Evolutionary conservation across 1,140 invertebrate genomes (phyloP), one percentile per base, ranked within the genome.

Genomic region (Trichonephila clavata): DNA sequence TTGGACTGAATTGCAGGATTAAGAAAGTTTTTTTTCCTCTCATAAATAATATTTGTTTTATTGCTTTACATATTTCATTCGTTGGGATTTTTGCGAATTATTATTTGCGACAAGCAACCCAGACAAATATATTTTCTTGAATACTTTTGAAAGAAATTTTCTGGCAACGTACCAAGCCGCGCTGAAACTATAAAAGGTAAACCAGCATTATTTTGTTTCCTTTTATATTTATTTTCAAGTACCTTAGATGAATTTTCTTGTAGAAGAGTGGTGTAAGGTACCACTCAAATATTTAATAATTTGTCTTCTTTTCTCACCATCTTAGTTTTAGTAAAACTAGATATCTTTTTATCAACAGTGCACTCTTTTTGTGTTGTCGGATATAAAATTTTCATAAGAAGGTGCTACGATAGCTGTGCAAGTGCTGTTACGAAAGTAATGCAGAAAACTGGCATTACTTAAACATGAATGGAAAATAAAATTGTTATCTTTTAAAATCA

Each of bases 21-120:
- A 77, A 5, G 27, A 16, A 32, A 77, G 14, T 77, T 77, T 77
- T 77, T 77, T 77, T 77, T 77, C 27, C 6, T 77, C 16, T 6
- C 71, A 77, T 39, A 77, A 77, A 77, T 77, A 77, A 77, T 14
- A 39, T 77, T 77, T 68, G 50, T 77, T 77, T 77, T 77, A 77
- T 77, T 77, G 27, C 71, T 77, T 77, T 77, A 77, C 71, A 77
- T 77, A 77, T 77, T 77, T 77, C 71, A 77, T 77, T 77, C 71
- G 71, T 21, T 68, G 65, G 65, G 65, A 68, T 68, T 77, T 77
- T 77, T 77, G 16, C 32, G 71, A 32, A 77, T 77, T 77, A 77
- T 77, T 77, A 77, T 77, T 77, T 77, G 71, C 71, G 71, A 77
- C 71, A 77, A 77, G 71, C 27, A 77, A 13, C 14, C 32, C 27